These are phyloP conservation scores for Patella caerulea DNA, from an alignment of 2,888 invertebrate genomes.

Conservation along the genomic window DNA sequence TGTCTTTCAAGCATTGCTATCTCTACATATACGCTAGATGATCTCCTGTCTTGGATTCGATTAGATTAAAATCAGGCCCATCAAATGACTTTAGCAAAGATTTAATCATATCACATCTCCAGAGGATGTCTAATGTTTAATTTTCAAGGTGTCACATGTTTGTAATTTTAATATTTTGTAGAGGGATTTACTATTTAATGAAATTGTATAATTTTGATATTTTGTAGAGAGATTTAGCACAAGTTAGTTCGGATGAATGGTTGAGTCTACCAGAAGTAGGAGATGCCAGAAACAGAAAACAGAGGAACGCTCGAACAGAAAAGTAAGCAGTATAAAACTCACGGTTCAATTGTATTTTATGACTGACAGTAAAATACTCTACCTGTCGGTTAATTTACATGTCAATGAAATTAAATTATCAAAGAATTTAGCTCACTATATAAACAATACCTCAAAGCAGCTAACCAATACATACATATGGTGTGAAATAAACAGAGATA, in stretches of 20 bases:
- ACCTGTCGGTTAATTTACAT: too few relatives aligned
- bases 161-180: too few relatives aligned
- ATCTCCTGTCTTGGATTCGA: neutral
- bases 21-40: neutral
- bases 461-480: neutral
- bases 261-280: constrained; percentile 98
- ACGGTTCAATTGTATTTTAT: too few relatives aligned
- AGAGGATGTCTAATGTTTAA: too few relatives aligned
- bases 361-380: too few relatives aligned
- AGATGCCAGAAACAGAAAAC: constrained; percentile 97
- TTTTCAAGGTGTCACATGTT: too few relatives aligned
- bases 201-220: neutral
- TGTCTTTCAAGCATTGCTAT: too few relatives aligned
- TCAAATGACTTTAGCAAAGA: neutral
- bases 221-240: constrained; percentile 72
- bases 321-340: constrained; percentile 74
- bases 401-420: too few relatives aligned
- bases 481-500: neutral
- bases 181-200: too few relatives aligned
- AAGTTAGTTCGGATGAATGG: constrained; percentile 93
- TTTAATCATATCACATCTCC: neutral
- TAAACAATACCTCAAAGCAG: too few relatives aligned
- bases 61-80: too few relatives aligned
- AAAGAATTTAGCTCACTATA: too few relatives aligned
- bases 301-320: constrained; percentile 93